These are phyloP conservation scores for Sebastiscus albofasciatus DNA, from an alignment of 2,797 vertebrate genomes.

Conservation along the genomic window DNA sequence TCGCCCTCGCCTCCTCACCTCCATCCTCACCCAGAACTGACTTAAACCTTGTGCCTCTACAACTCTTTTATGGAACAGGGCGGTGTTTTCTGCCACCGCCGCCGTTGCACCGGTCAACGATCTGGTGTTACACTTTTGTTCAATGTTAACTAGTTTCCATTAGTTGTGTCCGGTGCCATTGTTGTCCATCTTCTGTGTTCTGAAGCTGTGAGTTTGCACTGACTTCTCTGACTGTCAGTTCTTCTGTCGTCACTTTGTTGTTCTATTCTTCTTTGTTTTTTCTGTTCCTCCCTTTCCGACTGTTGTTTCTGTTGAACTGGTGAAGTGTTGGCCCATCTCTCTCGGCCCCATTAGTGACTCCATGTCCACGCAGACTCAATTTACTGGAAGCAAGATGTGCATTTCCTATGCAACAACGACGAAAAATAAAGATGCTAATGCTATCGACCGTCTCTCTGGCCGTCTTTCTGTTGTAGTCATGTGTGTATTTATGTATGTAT, in stretches of 20 bases:
- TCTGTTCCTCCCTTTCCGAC: slow-evolving; percentile 8
- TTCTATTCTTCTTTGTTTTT: background rate
- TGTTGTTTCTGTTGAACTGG: slow-evolving; percentile 85
- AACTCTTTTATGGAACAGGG: slow-evolving; percentile 89
- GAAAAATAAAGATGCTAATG: slow-evolving; percentile 96
- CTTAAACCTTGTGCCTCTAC: slow-evolving; percentile 86
- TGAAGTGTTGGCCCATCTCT: slow-evolving; percentile 88
- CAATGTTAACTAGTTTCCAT: slow-evolving; percentile 79
- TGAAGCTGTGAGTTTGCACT: slow-evolving; percentile 59
- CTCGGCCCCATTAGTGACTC: slow-evolving; percentile 92
- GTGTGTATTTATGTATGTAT: background rate
- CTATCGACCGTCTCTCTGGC: slow-evolving; percentile 52
- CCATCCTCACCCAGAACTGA: slow-evolving; percentile 61
- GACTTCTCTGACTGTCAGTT: slow-evolving; percentile 31
- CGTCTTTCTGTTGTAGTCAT: background rate
- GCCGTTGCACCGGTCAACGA: slow-evolving; percentile 78
- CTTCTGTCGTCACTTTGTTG: slow-evolving; percentile 28
- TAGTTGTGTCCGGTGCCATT: slow-evolving; percentile 89
- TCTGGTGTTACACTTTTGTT: slow-evolving; percentile 82
- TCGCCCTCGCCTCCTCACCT: background rate
- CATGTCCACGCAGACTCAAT: slow-evolving; percentile 94
- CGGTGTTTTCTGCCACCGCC: slow-evolving; percentile 71
- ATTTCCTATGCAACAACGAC: slow-evolving; percentile 99
- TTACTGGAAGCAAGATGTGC: slow-evolving; percentile 98
- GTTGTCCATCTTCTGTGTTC: slow-evolving; percentile 81